Evolutionary conservation across 2,113 vertebrate genomes (phyloP).

Genomic region (Ciconia stormi): DNA sequence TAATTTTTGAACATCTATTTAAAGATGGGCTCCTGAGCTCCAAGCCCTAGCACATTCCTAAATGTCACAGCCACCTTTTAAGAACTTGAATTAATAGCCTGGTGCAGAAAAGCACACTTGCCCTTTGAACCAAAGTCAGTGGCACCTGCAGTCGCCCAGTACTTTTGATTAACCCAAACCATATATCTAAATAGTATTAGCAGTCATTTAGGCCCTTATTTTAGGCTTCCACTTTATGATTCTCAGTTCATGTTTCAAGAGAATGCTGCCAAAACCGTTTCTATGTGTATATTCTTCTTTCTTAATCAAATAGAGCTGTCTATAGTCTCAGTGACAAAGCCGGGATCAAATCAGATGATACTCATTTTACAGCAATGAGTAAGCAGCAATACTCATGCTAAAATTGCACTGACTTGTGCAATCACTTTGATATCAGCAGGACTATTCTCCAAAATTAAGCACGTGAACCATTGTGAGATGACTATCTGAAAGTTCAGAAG

Average conservation of each 20-base stretch:
- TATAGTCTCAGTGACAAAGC: background rate
- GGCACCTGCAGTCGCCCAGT: background rate
- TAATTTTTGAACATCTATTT: background rate
- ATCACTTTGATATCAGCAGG: background rate
- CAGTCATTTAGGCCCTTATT: background rate
- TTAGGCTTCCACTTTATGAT: background rate
- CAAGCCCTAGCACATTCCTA: background rate
- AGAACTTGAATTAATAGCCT: background rate
- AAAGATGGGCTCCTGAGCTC: background rate
- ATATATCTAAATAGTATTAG: background rate
- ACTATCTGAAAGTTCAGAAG: background rate
- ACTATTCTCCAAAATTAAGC: background rate
- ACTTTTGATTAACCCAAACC: background rate
- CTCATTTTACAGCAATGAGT: background rate
- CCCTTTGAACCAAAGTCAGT: background rate
- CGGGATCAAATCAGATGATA: background rate
- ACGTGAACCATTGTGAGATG: background rate
- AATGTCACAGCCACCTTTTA: background rate
- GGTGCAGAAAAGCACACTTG: background rate
- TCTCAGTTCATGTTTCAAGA: background rate
- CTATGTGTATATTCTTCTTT: background rate
- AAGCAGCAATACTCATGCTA: background rate
- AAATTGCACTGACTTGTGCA: background rate
- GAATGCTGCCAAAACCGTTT: background rate
- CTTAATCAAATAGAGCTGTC: background rate